phyloP scores from a whole-genome alignment of 2,797 vertebrate species.

The Hyperoplus lanceolatus region DNA sequence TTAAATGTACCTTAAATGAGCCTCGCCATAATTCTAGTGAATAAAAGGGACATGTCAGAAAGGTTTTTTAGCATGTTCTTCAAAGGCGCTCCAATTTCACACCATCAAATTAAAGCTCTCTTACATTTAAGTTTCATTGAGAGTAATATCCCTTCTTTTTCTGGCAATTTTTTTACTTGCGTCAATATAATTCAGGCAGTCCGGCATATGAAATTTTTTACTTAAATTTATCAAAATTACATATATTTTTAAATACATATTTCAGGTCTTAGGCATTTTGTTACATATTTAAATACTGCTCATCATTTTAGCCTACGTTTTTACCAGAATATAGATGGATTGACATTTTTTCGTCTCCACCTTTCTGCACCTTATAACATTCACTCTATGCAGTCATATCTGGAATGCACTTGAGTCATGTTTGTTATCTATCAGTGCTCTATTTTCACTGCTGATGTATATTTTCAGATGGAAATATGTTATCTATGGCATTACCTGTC shows the following conservation, averaged over 20 bases:
- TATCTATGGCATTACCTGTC: slow-evolving; percentile 50
- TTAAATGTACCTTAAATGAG: slow-evolving; percentile 67
- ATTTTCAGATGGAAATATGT: slow-evolving; percentile 46
- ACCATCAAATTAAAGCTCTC: slow-evolving; percentile 72
- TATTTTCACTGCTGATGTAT: slow-evolving; percentile 44
- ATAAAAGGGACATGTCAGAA: slow-evolving; percentile 63
- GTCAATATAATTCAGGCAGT: slow-evolving; percentile 39
- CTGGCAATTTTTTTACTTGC: slow-evolving; percentile 39
- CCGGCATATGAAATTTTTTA: slow-evolving; percentile 25
- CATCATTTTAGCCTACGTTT: background rate
- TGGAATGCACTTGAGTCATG: slow-evolving; percentile 9
- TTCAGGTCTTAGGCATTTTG: background rate
- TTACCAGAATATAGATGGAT: slow-evolving; percentile 8
- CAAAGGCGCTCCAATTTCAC: slow-evolving; percentile 77
- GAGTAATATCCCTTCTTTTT: slow-evolving; percentile 54
- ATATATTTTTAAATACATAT: slow-evolving; percentile 14
- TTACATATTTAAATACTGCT: slow-evolving; percentile 1
- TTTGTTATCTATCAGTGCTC: slow-evolving; percentile 24
- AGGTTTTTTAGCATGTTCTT: slow-evolving; percentile 70
- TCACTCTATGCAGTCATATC: slow-evolving; percentile 19
- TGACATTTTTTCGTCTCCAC: slow-evolving; percentile 15
- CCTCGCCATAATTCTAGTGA: slow-evolving; percentile 48
- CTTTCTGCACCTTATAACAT: background rate
- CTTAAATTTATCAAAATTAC: slow-evolving; percentile 23
- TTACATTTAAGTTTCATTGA: slow-evolving; percentile 56